A percentile compares a stretch with the other conserved stretches of the same genome.
phyloP scores from a whole-genome alignment of 2,797 vertebrate genomes.

The Eulemur rubriventer region DNA sequence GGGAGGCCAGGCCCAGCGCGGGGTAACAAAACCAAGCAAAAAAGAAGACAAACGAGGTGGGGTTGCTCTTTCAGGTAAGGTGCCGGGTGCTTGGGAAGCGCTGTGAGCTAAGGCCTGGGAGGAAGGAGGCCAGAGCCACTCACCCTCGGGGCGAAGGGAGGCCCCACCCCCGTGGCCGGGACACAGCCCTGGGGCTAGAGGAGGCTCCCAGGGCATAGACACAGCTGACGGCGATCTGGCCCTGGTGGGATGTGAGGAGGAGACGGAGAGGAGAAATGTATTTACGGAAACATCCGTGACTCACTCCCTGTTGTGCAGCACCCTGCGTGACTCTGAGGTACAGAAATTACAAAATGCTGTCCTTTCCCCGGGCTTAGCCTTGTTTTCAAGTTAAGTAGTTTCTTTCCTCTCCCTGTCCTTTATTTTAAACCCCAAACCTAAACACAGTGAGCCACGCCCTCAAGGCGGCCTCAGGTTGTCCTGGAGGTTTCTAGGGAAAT shows the following conservation, averaged over 20 bases:
- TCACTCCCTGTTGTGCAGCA: not conserved
- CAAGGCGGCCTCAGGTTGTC: not conserved
- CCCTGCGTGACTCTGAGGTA: not conserved
- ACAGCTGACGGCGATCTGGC: not conserved
- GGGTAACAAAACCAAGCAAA: not conserved
- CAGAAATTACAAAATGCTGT: not conserved
- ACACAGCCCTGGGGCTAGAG: not conserved
- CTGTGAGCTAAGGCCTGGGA: not conserved
- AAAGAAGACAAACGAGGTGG: not conserved
- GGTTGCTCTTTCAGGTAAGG: not conserved
- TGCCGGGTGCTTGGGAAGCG: not conserved
- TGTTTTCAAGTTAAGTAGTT: not conserved
- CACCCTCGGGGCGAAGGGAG: rapidly evolving
- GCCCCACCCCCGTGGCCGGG: rapidly evolving
- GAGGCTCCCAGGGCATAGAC: not conserved
- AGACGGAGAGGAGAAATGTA: not conserved
- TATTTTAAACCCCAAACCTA: not conserved
- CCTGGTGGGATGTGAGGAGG: rapidly evolving
- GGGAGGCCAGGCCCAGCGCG: not conserved
- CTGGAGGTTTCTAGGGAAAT: not conserved
- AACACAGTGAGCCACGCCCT: not conserved
- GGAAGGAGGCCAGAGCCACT: not conserved
- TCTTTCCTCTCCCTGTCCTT: not conserved
- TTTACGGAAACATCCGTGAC: not conserved
- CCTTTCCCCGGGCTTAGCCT: not conserved